Evolutionary conservation across 2,888 invertebrate genomes (phyloP), one percentile per base, ranked within the genome.

Genomic region (Ceramica pisi): DNA sequence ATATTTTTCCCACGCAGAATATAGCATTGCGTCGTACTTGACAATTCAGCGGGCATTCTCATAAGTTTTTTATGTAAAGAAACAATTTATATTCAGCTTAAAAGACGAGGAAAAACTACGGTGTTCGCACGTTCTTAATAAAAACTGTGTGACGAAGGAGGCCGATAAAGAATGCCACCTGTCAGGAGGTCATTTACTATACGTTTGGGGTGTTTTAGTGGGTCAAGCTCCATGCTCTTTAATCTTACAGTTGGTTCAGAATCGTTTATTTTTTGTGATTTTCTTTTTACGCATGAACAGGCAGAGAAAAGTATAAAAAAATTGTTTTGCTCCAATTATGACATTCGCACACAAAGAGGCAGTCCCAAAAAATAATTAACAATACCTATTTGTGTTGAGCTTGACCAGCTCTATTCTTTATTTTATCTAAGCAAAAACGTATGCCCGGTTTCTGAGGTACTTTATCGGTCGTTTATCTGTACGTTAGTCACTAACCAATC

Each of bases 151-250:
- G 48, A 67, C 59, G 35, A 51, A 46, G 53, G 31, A 23, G 48
- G 48, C 44, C 10, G 61, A 63, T 76, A 71, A 70, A 82, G 61
- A 63, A 78, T 48, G 62, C 62, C 41, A 59, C 55, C 78, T 80
- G 72, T 62, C 82, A 59, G 8, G 64, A 21, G 67, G 64, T 59
- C 67, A 78, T 81, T 81, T 72, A 67, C 61, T 61, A 64, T 38
- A 59, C 41, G 46, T 56, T 10, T 38, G n/a, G 35, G 48, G 64
- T 23, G 35, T 53, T 72, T 67, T 62, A 50, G 9, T 53, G 75
- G 72, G 78, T 53, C 65, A 78, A 81, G 38, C 35, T 23, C 50
- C 26, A 12, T 19, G 26, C 12, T 31, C 12, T 35, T 31, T 56
- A 31, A n/a, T 31, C 31, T 16, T 56, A n/a, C 19, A 12, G 19